Percentiles rank a stretch among this genome's conserved stretches.
Conservation (phyloP, 2,888 invertebrate genomes). For the Automeris io region DNA sequence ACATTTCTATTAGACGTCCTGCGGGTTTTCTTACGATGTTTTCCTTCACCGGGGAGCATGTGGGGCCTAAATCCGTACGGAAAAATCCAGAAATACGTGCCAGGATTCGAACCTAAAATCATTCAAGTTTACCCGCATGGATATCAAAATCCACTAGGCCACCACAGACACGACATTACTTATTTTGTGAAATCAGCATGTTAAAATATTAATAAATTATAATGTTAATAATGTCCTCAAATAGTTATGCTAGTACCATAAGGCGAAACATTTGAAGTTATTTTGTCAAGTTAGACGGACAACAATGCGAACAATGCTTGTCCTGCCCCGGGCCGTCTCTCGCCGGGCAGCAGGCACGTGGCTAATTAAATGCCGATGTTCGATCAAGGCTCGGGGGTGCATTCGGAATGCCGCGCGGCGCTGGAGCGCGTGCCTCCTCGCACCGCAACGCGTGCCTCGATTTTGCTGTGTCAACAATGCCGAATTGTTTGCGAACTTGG, state of each 20-base stretch:
- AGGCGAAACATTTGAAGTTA: conserved; percentile 47
- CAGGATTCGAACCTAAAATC: too few species aligned
- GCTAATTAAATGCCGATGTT: conserved; percentile 73
- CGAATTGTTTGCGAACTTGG: conserved; percentile 52
- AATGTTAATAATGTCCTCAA: neutral
- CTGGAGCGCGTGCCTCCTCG: conserved; percentile 31
- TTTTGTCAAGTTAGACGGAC: conserved; percentile 49
- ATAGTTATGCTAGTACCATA: conserved; percentile 13
- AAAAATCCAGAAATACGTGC: too few species aligned
- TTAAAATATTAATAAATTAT: too few species aligned
- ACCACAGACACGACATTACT: too few species aligned
- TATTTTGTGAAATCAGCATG: too few species aligned
- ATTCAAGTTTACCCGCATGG: too few species aligned
- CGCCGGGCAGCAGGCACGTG: conserved; percentile 48
- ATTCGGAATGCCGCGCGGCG: conserved; percentile 47
- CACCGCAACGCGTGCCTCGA: conserved; percentile 46
- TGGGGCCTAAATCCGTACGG: too few species aligned
- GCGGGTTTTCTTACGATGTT: too few species aligned
- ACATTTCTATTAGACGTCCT: too few species aligned
- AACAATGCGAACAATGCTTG: conserved; percentile 60
- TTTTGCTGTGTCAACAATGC: conserved; percentile 41
- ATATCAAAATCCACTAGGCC: too few species aligned
- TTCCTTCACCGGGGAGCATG: too few species aligned
- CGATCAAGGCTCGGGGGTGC: conserved; percentile 36
- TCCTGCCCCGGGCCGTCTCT: conserved; percentile 40